A percentile compares a stretch with the other conserved stretches of the same genome.
Evolutionary conservation across 2,888 invertebrate species (phyloP).

Genomic region (Watsonalla binaria): DNA sequence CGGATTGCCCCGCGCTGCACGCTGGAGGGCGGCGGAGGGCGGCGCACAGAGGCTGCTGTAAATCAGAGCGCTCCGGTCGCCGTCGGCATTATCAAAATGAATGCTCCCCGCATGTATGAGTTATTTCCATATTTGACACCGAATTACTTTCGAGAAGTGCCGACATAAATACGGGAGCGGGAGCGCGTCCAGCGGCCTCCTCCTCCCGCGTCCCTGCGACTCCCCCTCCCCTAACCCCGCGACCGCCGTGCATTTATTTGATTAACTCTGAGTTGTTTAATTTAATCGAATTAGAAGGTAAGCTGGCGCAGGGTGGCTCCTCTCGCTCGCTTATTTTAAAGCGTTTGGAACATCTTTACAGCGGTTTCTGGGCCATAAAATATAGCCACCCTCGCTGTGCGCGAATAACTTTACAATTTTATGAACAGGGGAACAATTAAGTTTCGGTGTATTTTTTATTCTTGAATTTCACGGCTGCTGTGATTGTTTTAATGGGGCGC

Average conservation of each 20-base stretch:
- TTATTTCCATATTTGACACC: slow-evolving; percentile 79
- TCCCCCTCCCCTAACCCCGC: slow-evolving; percentile 29
- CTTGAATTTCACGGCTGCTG: slow-evolving; percentile 62
- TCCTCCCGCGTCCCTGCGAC: slow-evolving; percentile 15
- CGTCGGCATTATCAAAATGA: slow-evolving; percentile 77
- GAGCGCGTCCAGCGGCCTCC: slow-evolving; percentile 36
- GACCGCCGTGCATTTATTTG: slow-evolving; percentile 77
- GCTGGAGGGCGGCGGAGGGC: slow-evolving; percentile 23
- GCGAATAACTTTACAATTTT: slow-evolving; percentile 77
- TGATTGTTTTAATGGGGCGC: slow-evolving; percentile 66
- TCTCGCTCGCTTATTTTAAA: slow-evolving; percentile 72
- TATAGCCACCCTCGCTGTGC: slow-evolving; percentile 67
- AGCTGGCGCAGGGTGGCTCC: slow-evolving; percentile 46
- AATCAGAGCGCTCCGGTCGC: slow-evolving; percentile 70
- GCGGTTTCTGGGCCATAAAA: slow-evolving; percentile 77
- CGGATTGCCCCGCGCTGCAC: slow-evolving; percentile 1
- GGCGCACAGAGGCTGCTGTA: slow-evolving; percentile 43
- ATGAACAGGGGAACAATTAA: slow-evolving; percentile 78
- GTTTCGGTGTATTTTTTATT: slow-evolving; percentile 70
- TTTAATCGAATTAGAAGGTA: slow-evolving; percentile 78
- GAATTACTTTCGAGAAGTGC: slow-evolving; percentile 79
- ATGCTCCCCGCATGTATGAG: slow-evolving; percentile 74
- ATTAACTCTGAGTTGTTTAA: slow-evolving; percentile 80
- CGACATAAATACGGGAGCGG: slow-evolving; percentile 68
- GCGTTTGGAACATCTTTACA: slow-evolving; percentile 75